Conservation (phyloP, 2,888 invertebrate species). For the Mesoligia furuncula region DNA sequence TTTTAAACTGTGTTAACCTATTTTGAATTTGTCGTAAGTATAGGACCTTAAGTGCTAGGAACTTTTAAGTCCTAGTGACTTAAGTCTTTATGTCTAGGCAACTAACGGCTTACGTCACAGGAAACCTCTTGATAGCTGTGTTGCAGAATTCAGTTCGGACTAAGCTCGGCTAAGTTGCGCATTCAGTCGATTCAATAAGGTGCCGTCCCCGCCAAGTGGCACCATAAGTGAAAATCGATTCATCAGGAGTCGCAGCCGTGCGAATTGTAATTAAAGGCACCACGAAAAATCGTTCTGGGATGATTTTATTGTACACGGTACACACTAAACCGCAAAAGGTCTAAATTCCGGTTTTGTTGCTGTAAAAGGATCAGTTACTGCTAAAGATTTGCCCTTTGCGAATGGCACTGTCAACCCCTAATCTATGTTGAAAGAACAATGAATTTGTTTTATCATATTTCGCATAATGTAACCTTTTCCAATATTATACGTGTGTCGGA, state of each 20-base stretch:
- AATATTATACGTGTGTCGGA: background rate
- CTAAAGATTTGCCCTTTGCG: background rate
- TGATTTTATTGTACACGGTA: conserved; percentile 42
- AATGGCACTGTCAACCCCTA: background rate
- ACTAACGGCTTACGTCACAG: conserved; percentile 6
- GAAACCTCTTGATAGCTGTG: background rate
- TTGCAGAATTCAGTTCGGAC: conserved; percentile 17
- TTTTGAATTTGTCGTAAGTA: background rate
- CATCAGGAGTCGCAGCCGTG: conserved; percentile 56
- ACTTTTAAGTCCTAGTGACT: no score
- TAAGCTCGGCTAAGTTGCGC: conserved; percentile 39
- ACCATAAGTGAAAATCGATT: conserved; percentile 78
- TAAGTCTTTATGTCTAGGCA: background rate
- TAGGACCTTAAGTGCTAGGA: background rate
- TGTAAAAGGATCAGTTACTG: background rate
- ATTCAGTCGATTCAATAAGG: conserved; percentile 53
- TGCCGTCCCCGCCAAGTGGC: conserved; percentile 64
- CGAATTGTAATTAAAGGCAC: conserved; percentile 67
- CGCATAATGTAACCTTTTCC: background rate
- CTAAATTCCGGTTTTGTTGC: conserved; percentile 15
- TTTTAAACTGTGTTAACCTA: background rate
- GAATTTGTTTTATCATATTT: background rate
- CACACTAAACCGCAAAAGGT: conserved; percentile 17
- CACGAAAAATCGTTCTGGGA: conserved; percentile 52
- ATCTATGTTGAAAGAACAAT: background rate